Percentiles rank a stretch among this genome's conserved stretches.
Evolutionary conservation across 2,113 vertebrate genomes (phyloP).

Genomic region (Hippocampus abdominalis): DNA sequence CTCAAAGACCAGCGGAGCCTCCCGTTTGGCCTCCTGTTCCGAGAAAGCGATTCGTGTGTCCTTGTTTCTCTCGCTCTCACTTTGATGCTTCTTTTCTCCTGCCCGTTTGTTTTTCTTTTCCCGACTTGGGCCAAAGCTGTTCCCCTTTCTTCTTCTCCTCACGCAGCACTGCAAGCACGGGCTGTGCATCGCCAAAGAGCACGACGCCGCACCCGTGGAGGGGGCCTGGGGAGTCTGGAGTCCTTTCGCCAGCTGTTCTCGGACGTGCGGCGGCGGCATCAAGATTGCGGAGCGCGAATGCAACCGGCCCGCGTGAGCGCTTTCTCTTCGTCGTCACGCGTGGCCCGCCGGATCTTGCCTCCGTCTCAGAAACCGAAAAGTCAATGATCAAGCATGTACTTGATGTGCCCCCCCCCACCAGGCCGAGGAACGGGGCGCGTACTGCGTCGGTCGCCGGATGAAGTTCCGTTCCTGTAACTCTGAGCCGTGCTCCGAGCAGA

Average conservation of each 20-base stretch:
- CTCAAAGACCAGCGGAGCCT: conserved; percentile 35
- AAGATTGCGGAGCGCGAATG: conserved; percentile 90
- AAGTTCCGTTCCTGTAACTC: conserved; percentile 98
- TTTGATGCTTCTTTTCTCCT: neutral
- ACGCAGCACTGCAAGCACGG: conserved; percentile 92
- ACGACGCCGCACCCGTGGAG: conserved; percentile 74
- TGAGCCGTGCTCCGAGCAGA: conserved; percentile 87
- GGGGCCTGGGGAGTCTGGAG: conserved; percentile 96
- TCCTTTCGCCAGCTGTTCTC: conserved; percentile 89
- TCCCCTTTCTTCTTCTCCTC: neutral
- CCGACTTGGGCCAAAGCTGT: neutral
- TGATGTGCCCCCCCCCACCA: conserved; percentile 52
- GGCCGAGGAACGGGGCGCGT: conserved; percentile 92
- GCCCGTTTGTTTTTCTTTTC: neutral
- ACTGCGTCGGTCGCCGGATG: conserved; percentile 94
- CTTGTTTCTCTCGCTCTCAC: neutral
- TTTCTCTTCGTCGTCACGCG: conserved; percentile 50
- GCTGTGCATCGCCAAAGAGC: conserved; percentile 87
- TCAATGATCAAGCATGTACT: conserved; percentile 47
- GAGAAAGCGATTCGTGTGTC: conserved; percentile 20
- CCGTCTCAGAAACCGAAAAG: conserved; percentile 35
- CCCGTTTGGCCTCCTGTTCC: conserved; percentile 47
- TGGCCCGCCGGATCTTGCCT: conserved; percentile 47
- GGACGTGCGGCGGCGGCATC: conserved; percentile 92
- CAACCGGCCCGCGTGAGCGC: conserved; percentile 91